These are phyloP conservation scores for Glyphotaelius pellucidus DNA, from an alignment of 2,888 invertebrate genomes.

Conservation along the genomic window DNA sequence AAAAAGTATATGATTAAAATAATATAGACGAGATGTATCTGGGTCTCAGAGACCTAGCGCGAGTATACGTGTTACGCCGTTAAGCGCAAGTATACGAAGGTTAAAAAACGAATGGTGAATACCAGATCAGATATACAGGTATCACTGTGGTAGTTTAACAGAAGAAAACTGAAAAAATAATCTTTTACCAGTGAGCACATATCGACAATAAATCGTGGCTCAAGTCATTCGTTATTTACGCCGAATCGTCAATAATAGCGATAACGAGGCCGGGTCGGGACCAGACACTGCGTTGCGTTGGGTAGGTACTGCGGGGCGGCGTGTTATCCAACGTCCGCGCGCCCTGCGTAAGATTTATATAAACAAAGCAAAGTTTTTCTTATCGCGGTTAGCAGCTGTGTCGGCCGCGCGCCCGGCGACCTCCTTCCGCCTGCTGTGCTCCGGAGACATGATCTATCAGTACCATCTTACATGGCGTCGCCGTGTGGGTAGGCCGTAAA, in stretches of 20 bases:
- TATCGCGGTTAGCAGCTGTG: conserved; percentile 61
- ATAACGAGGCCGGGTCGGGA: background rate
- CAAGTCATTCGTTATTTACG: conserved; percentile 37
- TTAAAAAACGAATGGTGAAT: too few species aligned
- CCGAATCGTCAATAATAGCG: conserved; percentile 40
- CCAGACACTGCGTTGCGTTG: background rate
- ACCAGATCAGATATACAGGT: background rate
- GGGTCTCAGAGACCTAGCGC: too few species aligned
- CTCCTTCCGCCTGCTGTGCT: conserved; percentile 57
- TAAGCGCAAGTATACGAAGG: too few species aligned
- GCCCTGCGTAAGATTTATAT: conserved; percentile 58
- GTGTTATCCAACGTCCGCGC: conserved; percentile 13
- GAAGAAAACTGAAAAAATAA: background rate
- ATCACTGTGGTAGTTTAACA: background rate
- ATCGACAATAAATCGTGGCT: background rate
- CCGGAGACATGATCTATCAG: conserved; percentile 64
- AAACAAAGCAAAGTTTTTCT: conserved; percentile 63
- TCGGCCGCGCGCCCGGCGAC: conserved; percentile 51
- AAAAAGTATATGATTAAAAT: too few species aligned
- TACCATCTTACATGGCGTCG: conserved; percentile 51
- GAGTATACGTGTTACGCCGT: too few species aligned
- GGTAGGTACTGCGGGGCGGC: conserved; percentile 2
- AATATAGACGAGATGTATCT: too few species aligned
- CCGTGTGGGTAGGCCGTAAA: conserved; percentile 36
- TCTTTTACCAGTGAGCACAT: background rate